Conservation (phyloP, 2,888 invertebrate species). For the Artemia sinica region DNA sequence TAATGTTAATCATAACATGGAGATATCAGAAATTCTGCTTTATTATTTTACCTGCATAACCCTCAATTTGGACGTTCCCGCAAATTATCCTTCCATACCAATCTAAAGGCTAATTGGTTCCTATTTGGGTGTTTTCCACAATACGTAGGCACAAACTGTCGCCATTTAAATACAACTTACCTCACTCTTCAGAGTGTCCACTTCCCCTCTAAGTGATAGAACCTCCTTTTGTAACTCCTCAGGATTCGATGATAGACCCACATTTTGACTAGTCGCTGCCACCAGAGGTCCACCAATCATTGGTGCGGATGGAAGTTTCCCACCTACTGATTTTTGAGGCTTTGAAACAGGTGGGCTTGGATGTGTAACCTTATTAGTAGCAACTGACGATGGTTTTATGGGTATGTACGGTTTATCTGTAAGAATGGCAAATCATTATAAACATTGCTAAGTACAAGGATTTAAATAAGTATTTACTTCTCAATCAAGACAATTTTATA, state of each 20-base stretch:
- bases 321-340: neutral
- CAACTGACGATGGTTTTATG: neutral
- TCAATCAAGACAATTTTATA: too few relatives aligned
- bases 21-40: too few relatives aligned
- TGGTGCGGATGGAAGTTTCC: neutral
- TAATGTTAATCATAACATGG: too few relatives aligned
- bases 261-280: neutral
- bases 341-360: neutral
- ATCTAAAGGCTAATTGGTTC: too few relatives aligned
- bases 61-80: too few relatives aligned
- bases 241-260: neutral
- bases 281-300: neutral
- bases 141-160: too few relatives aligned
- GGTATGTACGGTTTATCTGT: conserved; percentile 1
- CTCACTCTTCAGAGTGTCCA: neutral
- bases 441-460: too few relatives aligned
- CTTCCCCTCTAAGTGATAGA: neutral
- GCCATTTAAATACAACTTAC: neutral
- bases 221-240: neutral
- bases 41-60: too few relatives aligned
- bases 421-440: too few relatives aligned
- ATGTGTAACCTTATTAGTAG: neutral
- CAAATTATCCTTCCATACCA: too few relatives aligned
- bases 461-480: too few relatives aligned
- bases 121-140: too few relatives aligned